Conservation (phyloP, 2,113 vertebrate species). For the Smithornis capensis region DNA sequence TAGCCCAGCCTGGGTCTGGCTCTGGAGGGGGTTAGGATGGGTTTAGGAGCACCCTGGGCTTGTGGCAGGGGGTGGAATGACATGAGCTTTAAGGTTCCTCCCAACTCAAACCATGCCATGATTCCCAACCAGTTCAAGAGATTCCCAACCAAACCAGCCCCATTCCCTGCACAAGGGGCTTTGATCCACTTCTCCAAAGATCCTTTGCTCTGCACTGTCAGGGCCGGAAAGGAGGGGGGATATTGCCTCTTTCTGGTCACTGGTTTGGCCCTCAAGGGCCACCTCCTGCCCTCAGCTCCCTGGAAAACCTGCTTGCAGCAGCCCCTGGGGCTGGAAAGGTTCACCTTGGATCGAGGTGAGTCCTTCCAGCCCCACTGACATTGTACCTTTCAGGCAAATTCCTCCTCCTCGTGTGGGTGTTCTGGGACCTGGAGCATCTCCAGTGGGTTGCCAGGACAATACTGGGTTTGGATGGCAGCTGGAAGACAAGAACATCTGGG, state of each 20-base stretch:
- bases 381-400: not conserved
- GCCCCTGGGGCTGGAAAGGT: not conserved
- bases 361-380: accelerated
- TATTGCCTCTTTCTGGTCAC: slow-evolving; percentile 13
- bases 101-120: not conserved
- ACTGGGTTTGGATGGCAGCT: not conserved
- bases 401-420: not conserved
- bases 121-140: not conserved
- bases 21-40: no score
- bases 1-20: accelerated
- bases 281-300: not conserved
- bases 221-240: not conserved
- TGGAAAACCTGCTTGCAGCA: not conserved
- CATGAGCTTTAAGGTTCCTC: not conserved
- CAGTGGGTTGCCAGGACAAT: accelerated
- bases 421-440: not conserved
- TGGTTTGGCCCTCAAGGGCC: not conserved
- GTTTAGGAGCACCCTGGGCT: no score
- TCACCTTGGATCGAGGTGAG: not conserved
- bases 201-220: not conserved
- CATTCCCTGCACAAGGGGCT: no score
- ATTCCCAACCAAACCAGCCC: not conserved
- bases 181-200: not conserved
- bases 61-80: not conserved
- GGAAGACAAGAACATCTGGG: not conserved